These are phyloP conservation scores for Mellivora capensis DNA, from an alignment of 2,113 vertebrate species.

Conservation along the genomic window DNA sequence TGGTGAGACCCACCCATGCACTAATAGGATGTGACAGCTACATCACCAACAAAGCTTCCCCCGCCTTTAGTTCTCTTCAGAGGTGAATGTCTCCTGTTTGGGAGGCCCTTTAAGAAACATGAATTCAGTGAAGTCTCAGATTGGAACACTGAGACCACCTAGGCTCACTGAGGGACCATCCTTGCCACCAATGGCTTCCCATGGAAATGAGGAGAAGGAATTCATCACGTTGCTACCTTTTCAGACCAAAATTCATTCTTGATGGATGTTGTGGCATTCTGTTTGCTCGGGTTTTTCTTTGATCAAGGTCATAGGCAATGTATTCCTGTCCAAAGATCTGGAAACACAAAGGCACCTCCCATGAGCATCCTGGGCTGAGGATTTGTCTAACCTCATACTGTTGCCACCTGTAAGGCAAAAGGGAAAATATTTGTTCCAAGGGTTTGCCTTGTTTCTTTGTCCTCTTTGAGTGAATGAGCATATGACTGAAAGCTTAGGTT, in stretches of 20 bases:
- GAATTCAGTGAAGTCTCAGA: not conserved
- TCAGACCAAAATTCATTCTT: not conserved
- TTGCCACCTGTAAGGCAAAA: not conserved
- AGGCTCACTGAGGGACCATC: not conserved
- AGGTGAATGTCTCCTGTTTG: slow-evolving; percentile 37
- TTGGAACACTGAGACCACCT: not conserved
- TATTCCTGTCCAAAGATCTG: not conserved
- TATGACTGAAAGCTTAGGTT: not conserved
- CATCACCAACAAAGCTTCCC: slow-evolving; percentile 55
- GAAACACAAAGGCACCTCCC: not conserved
- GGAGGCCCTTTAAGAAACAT: not conserved
- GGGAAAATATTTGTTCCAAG: not conserved
- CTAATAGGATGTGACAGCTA: slow-evolving; percentile 38
- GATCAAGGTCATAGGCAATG: not conserved
- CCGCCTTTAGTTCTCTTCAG: slow-evolving; percentile 41
- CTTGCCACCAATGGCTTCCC: too few relatives aligned
- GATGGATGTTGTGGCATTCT: not conserved
- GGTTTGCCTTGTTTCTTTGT: not conserved
- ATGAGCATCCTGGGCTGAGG: not conserved
- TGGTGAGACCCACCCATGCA: not conserved
- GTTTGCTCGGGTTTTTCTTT: not conserved
- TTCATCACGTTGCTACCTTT: not conserved
- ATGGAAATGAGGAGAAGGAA: not conserved
- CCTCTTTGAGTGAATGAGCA: not conserved
- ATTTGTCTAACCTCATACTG: not conserved